Evolutionary conservation across 2,113 vertebrate genomes (phyloP).

Genomic region (Leucopsar rothschildi): DNA sequence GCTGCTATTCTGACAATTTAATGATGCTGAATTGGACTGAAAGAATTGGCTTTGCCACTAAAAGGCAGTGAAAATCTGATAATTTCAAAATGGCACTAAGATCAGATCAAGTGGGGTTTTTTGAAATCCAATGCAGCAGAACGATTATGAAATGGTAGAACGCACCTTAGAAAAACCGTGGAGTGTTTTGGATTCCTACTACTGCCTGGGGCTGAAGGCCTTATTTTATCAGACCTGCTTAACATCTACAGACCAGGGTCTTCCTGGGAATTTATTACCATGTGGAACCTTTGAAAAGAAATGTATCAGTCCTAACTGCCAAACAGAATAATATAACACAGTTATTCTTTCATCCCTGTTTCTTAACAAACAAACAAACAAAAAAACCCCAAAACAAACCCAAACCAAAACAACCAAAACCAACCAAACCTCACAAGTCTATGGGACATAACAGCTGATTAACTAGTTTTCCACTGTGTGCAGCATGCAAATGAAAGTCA

Average conservation of each 20-base stretch:
- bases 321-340: background rate
- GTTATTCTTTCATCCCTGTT: background rate
- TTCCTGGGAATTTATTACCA: background rate
- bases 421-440: background rate
- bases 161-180: background rate
- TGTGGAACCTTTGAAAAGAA: background rate
- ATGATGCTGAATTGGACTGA: conserved; percentile 66
- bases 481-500: background rate
- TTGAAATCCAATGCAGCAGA: background rate
- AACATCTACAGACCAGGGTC: background rate
- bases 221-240: background rate
- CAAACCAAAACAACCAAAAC: background rate
- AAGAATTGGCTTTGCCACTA: conserved; percentile 59
- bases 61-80: conserved; percentile 51
- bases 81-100: conserved; percentile 51
- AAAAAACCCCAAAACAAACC: background rate
- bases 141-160: background rate
- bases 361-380: background rate
- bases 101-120: background rate
- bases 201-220: background rate
- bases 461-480: background rate
- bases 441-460: background rate
- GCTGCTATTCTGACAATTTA: conserved; percentile 67
- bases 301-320: background rate
- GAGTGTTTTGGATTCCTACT: background rate